A percentile compares a stretch with the other conserved stretches of the same genome.
Conservation (phyloP, 2,888 invertebrate species). For the Drosophila gaucha region DNA sequence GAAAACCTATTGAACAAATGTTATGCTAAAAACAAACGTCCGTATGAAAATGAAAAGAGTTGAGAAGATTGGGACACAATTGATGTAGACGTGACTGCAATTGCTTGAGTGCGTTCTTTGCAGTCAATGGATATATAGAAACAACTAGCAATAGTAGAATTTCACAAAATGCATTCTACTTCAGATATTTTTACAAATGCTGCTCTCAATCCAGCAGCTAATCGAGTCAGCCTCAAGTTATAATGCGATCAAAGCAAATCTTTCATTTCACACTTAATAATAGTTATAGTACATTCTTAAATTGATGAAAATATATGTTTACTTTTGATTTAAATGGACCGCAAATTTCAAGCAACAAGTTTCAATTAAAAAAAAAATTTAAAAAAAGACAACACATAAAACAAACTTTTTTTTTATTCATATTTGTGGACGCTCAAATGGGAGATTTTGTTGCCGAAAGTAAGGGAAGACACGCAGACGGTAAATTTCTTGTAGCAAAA, state of each 20-base stretch:
- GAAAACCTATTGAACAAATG: conserved; percentile 37
- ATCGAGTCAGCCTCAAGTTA: conserved; percentile 30
- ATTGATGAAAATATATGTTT: conserved; percentile 34
- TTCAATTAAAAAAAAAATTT: conserved; percentile 42
- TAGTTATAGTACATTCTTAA: conserved; percentile 42
- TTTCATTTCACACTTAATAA: conserved; percentile 45
- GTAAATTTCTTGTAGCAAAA: conserved; percentile 32
- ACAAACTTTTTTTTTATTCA: conserved; percentile 19
- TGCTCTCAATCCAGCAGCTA: conserved; percentile 11
- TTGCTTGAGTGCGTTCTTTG: background rate
- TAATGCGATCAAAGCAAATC: conserved; percentile 31
- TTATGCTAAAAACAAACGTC: conserved; percentile 42
- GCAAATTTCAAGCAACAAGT: conserved; percentile 26
- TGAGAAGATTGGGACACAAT: conserved; percentile 14
- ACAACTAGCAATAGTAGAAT: conserved; percentile 7
- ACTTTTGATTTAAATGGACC: conserved; percentile 15
- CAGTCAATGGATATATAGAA: conserved; percentile 1
- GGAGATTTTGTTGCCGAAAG: conserved; percentile 11
- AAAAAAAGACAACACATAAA: conserved; percentile 10
- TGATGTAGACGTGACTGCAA: background rate
- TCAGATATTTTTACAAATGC: conserved; percentile 28
- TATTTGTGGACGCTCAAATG: conserved; percentile 2
- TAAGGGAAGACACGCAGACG: conserved; percentile 17
- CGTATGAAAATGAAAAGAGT: conserved; percentile 12
- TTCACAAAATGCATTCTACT: conserved; percentile 23